phyloP scores from a whole-genome alignment of 2,888 invertebrate species.

The Candidula unifasciata region DNA sequence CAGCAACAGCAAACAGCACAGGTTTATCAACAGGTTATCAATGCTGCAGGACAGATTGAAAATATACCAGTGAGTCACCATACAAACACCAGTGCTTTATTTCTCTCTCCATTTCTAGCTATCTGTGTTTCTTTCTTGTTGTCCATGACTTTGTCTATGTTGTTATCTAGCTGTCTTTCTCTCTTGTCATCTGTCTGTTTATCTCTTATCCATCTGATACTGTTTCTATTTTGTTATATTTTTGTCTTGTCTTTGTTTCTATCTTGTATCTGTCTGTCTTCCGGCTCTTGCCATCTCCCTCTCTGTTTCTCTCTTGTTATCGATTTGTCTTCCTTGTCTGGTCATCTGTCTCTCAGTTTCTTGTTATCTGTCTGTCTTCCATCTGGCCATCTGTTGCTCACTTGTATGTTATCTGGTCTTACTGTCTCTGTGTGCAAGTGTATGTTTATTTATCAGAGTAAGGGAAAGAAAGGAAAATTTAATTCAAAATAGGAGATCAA shows the following conservation, averaged over 20 bases:
- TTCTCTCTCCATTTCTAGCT: background rate
- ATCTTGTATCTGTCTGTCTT: background rate
- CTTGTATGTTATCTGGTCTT: too few relatives aligned
- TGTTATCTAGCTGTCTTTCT: background rate
- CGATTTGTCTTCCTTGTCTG: too few relatives aligned
- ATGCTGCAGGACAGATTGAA: constrained; percentile 70
- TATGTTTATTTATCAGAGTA: too few relatives aligned
- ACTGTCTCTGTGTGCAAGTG: too few relatives aligned
- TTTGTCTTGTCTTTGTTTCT: background rate
- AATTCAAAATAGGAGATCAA: too few relatives aligned
- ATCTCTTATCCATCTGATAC: background rate
- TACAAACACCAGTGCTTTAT: background rate
- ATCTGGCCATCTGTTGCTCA: too few relatives aligned
- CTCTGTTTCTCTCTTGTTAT: too few relatives aligned
- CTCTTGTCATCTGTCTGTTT: background rate
- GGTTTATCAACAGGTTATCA: constrained; percentile 72
- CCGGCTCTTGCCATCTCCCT: background rate
- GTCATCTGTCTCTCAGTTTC: too few relatives aligned
- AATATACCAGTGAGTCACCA: constrained; percentile 68
- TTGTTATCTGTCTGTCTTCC: too few relatives aligned
- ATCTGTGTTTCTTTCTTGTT: background rate
- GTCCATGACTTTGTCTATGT: background rate
- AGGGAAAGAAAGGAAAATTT: too few relatives aligned
- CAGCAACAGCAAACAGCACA: constrained; percentile 64
- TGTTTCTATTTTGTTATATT: background rate